Evolutionary conservation across 2,113 vertebrate genomes (phyloP), one percentile per base, ranked within the genome.

Genomic region (Furnarius figulus): DNA sequence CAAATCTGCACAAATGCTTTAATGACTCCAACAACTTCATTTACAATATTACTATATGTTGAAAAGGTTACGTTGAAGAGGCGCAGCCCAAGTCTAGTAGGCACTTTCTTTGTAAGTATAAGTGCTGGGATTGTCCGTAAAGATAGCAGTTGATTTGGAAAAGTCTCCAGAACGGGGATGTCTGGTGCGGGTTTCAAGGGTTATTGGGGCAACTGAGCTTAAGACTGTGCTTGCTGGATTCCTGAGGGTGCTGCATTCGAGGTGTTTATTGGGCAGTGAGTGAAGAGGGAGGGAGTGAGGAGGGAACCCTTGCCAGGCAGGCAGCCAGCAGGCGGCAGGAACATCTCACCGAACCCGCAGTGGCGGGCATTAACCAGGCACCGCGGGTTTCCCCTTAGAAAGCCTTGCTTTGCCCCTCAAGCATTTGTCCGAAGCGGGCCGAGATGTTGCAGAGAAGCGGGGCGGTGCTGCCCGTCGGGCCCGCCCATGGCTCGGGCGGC

Each of bases 311-410:
- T 35, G 30, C 5, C 15, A 58, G 72, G 56, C 9, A 27, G 62
- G 58, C 9, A 33, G 65, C 56, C 81, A 22, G 84, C 59, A 75
- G 95, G 90, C 33, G 71, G 94, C 74, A 85, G 74, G 24, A 47
- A 22, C 12, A 39, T 1, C 70, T 50, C 66, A 1, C 27, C 19
- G 11, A 31, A 40, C 12, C 52, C 35, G 3, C 47, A 3, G 66
- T 0, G 61, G 15, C 6, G 65, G n/a, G 28, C 19, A 0, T 18
- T 5, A 47, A 35, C 21, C 33, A 19, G 39, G 37, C 70, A 9
- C 47, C 8, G 15, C 50, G 2, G 4, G 3, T 56, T 55, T 62
- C 15, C 27, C 15, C 39, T 35, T 55, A n/a, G 28, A 11, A 14
- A 79, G 24, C 47, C 81, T 13, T 15, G 25, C 6, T 61, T 8